Conservation (phyloP, 2,113 vertebrate genomes). For the Raphicerus campestris region DNA sequence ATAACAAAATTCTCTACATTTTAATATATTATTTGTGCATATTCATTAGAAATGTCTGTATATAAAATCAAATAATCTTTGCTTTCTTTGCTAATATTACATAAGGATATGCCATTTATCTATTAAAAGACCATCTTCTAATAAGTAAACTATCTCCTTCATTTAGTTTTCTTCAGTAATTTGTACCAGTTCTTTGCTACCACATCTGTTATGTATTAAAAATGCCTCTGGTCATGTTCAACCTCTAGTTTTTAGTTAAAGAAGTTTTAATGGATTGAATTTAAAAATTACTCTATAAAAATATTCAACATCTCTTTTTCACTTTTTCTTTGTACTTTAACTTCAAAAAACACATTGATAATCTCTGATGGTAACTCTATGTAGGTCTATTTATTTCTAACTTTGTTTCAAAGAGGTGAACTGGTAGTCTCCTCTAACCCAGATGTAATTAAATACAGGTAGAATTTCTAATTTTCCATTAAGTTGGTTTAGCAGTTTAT, state of each 20-base stretch:
- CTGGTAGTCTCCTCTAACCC: not conserved
- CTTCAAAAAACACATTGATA: constrained; percentile 25
- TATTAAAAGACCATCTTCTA: not conserved
- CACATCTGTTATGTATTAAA: constrained; percentile 6
- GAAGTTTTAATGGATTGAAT: not conserved
- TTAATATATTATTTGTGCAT: not conserved
- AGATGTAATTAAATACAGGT: constrained; percentile 42
- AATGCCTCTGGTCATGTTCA: not conserved
- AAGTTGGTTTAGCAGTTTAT: not conserved
- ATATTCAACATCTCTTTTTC: not conserved
- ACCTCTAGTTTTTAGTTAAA: constrained; percentile 20
- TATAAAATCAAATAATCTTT: not conserved
- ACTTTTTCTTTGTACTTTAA: constrained; percentile 34
- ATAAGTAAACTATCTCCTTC: not conserved
- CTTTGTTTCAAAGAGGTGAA: constrained; percentile 30
- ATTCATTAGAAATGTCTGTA: not conserved
- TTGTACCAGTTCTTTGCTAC: not conserved
- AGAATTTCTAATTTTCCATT: constrained; percentile 32
- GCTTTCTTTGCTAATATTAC: not conserved
- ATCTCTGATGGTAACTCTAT: not conserved
- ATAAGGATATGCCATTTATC: not conserved
- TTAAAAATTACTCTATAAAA: constrained; percentile 1
- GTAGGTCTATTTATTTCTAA: constrained; percentile 33
- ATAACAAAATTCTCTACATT: not conserved
- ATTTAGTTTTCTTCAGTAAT: not conserved